These are phyloP conservation scores for Gonioctena quinquepunctata DNA, from an alignment of 1,140 invertebrate genomes.

Conservation along the genomic window DNA sequence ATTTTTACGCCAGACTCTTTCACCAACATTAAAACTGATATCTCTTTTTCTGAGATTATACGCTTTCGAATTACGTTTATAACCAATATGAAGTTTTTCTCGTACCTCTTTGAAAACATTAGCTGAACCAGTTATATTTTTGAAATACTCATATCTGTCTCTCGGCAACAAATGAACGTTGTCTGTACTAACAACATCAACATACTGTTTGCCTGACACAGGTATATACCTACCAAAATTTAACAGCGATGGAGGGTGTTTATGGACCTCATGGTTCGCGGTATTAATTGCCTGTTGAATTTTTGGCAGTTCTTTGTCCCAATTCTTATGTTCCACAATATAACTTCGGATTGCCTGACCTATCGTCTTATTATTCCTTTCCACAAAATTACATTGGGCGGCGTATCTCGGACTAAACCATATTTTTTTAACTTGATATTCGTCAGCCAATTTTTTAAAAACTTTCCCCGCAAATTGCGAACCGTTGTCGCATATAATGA, in stretches of 20 bases:
- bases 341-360: conserved; percentile 23
- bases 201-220: conserved; percentile 14
- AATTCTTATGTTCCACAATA: conserved; percentile 18
- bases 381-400: conserved; percentile 22
- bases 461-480: conserved; percentile 19
- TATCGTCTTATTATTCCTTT: conserved; percentile 26
- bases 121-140: neutral
- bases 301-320: conserved; percentile 20
- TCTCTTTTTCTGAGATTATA: conserved; percentile 27
- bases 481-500: conserved; percentile 35
- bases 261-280: too few species aligned
- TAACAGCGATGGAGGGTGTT: conserved; percentile 7
- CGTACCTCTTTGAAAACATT: conserved; percentile 19
- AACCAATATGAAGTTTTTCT: conserved; percentile 9
- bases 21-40: conserved; percentile 21
- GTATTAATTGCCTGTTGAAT: conserved; percentile 19
- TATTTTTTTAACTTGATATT: conserved; percentile 17
- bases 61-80: conserved; percentile 9
- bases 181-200: neutral
- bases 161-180: conserved; percentile 10
- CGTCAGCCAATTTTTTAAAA: conserved; percentile 9
- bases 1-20: conserved; percentile 28
- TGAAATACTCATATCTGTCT: conserved; percentile 17
- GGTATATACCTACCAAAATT: neutral
- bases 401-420: conserved; percentile 18